Percentiles rank a stretch among this genome's conserved stretches.
phyloP scores from a whole-genome alignment of 2,888 invertebrate species.

The Siphonodentalium dalli region DNA sequence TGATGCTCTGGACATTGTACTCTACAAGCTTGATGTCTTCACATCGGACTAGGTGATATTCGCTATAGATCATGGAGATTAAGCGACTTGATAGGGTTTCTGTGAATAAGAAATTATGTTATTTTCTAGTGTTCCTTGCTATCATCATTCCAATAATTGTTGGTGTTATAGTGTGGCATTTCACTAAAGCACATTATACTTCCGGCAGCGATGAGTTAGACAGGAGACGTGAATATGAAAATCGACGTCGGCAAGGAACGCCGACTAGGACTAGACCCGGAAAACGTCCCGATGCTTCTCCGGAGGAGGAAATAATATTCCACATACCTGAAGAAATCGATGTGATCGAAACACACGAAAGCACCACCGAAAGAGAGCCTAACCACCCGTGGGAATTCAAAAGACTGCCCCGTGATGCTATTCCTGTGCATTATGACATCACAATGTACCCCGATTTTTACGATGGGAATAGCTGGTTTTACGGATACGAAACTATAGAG shows the following conservation, averaged over 20 bases:
- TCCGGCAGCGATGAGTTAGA: too few species aligned
- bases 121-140: constrained; percentile 31
- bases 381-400: constrained; percentile 58
- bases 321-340: background rate
- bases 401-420: constrained; percentile 71
- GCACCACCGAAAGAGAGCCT: constrained; percentile 3
- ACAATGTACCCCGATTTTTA: constrained; percentile 73
- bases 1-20: too few species aligned
- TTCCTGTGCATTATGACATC: constrained; percentile 75
- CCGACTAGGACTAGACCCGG: too few species aligned
- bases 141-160: constrained; percentile 35
- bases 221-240: too few species aligned
- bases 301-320: too few species aligned
- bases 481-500: constrained; percentile 54
- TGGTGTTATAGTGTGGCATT: constrained; percentile 40
- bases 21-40: too few species aligned
- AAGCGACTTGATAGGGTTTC: too few species aligned
- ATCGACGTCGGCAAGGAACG: too few species aligned
- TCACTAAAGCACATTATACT: constrained; percentile 23
- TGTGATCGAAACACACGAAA: background rate
- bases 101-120: constrained; percentile 28
- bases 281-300: too few species aligned
- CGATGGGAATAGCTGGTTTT: constrained; percentile 62
- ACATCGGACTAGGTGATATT: too few species aligned
- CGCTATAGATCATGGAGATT: too few species aligned